phyloP scores from a whole-genome alignment of 2,888 invertebrate species.

The Nesidiocoris tenuis region DNA sequence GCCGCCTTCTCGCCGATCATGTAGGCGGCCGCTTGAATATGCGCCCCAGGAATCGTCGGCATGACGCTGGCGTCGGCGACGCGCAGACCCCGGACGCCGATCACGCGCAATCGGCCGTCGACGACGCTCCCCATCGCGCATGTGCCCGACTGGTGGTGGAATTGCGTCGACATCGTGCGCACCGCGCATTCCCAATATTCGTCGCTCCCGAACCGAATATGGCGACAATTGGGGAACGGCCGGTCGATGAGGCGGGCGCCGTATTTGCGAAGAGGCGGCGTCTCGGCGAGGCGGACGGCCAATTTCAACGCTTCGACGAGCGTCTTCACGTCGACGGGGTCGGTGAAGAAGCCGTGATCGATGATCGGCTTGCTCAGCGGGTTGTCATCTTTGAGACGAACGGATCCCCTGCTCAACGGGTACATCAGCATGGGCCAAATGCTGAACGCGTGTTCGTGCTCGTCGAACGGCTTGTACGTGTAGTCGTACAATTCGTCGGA shows the following conservation, averaged over 20 bases:
- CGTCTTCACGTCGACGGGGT: conserved; percentile 47
- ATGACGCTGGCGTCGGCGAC: conserved; percentile 60
- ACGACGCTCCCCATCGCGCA: conserved; percentile 70
- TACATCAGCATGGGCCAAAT: conserved; percentile 51
- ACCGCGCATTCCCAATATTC: conserved; percentile 63
- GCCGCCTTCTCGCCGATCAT: conserved; percentile 56
- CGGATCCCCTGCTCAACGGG: conserved; percentile 50
- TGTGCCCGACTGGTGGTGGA: conserved; percentile 70
- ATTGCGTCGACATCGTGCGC: conserved; percentile 58
- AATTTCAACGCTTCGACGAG: conserved; percentile 50
- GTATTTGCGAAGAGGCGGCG: conserved; percentile 50
- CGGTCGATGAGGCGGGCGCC: conserved; percentile 56
- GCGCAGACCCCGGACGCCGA: conserved; percentile 60
- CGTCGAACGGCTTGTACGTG: conserved; percentile 51
- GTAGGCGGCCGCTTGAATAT: conserved; percentile 61
- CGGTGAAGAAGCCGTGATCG: conserved; percentile 49
- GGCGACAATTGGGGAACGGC: conserved; percentile 60
- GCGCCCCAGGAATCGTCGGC: conserved; percentile 60
- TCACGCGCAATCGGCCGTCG: conserved; percentile 58
- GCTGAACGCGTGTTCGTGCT: conserved; percentile 51
- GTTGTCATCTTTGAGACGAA: conserved; percentile 48
- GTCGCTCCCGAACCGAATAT: conserved; percentile 48
- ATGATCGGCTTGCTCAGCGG: conserved; percentile 49
- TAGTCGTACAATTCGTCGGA: conserved; percentile 52
- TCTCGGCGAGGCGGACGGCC: conserved; percentile 51